phyloP scores from a whole-genome alignment of 2,888 invertebrate species.

The Schrankia costaestrigalis region DNA sequence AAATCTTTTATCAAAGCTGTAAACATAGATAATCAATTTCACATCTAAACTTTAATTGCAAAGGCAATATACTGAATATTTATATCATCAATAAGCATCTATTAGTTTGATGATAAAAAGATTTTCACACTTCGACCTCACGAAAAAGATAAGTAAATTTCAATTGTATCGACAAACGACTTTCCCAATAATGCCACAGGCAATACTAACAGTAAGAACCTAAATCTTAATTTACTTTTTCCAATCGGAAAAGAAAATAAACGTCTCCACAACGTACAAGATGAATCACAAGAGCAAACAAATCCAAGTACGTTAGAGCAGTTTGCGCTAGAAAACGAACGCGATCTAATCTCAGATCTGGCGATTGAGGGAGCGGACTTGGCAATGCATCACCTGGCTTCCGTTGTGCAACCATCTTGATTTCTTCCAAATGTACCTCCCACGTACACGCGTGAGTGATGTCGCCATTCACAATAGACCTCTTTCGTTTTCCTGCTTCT shows the following conservation, averaged over 20 bases:
- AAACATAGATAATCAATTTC: no score
- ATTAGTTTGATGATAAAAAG: no score
- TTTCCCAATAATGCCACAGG: slow-evolving; percentile 14
- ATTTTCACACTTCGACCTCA: slow-evolving; percentile 17
- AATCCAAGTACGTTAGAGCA: slow-evolving; percentile 51
- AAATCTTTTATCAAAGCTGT: no score
- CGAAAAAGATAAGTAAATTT: slow-evolving; percentile 17
- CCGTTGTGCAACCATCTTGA: slow-evolving; percentile 75
- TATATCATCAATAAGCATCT: no score
- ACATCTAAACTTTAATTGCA: no score
- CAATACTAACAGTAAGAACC: slow-evolving; percentile 19
- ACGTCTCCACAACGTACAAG: slow-evolving; percentile 34
- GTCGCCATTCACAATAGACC: slow-evolving; percentile 50
- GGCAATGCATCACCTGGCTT: slow-evolving; percentile 77
- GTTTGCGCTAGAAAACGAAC: slow-evolving; percentile 63
- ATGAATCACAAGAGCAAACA: slow-evolving; percentile 55
- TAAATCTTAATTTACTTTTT: slow-evolving; percentile 45
- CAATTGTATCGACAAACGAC: slow-evolving; percentile 24
- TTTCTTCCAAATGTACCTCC: slow-evolving; percentile 72
- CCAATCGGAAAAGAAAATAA: slow-evolving; percentile 39
- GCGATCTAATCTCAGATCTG: slow-evolving; percentile 66
- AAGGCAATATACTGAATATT: no score
- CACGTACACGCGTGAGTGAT: slow-evolving; percentile 64
- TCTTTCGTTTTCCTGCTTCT: slow-evolving; percentile 19
- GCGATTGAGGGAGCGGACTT: slow-evolving; percentile 64